A percentile compares a stretch with the other conserved stretches of the same genome.
Conservation (phyloP, 2,113 vertebrate genomes). For the Dasypus novemcinctus region DNA sequence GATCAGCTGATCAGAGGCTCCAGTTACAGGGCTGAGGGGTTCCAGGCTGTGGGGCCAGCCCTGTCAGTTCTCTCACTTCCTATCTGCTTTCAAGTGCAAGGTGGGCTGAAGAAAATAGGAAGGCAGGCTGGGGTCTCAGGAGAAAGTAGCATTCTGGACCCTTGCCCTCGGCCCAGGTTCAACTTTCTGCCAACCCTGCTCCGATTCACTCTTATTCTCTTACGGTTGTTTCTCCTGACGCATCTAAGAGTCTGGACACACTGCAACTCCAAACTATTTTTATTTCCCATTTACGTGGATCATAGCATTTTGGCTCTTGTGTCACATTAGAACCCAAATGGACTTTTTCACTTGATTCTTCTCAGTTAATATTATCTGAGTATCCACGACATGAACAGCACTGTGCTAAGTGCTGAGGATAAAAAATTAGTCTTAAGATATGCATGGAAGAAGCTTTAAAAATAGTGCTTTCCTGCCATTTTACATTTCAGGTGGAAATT, state of each 20-base stretch:
- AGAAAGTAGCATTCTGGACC: neutral
- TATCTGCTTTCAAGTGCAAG: neutral
- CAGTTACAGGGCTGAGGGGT: neutral
- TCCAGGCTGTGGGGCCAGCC: neutral
- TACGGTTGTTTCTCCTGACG: neutral
- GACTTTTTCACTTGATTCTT: neutral
- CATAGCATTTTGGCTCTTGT: neutral
- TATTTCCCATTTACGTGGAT: neutral
- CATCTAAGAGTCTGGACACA: neutral
- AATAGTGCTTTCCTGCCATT: neutral
- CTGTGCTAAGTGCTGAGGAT: neutral
- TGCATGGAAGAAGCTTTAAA: neutral
- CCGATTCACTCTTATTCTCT: neutral
- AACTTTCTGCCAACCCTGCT: too few relatives aligned
- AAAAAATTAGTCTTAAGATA: neutral
- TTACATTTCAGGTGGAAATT: neutral
- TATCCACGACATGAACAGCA: neutral
- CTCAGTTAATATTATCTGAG: neutral
- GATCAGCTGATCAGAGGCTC: neutral
- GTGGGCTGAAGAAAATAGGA: neutral
- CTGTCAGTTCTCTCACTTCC: neutral
- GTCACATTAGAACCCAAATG: neutral
- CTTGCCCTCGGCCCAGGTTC: neutral
- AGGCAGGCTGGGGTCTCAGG: neutral
- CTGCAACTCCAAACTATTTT: neutral